These are phyloP conservation scores for Dolichomitus sp. DNA, from an alignment of 2,888 invertebrate genomes.

Conservation along the genomic window DNA sequence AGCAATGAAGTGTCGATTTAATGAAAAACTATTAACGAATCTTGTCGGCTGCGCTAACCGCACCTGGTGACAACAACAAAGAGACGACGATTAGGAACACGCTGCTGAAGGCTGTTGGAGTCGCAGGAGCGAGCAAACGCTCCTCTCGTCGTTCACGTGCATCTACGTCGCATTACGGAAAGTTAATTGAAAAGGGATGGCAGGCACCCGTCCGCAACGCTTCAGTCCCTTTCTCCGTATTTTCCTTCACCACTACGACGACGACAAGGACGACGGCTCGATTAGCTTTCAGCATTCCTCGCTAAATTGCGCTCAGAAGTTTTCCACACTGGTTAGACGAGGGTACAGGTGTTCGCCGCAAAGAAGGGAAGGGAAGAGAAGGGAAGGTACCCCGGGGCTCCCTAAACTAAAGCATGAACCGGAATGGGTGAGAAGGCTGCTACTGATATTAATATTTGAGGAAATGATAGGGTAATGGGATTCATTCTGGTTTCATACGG, in stretches of 20 bases:
- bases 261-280: constrained; percentile 51
- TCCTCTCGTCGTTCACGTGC: constrained; percentile 44
- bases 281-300: constrained; percentile 66
- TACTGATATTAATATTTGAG: neutral
- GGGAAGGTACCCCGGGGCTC: constrained; percentile 31
- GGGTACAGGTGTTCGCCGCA: constrained; percentile 32
- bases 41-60: constrained; percentile 73
- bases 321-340: constrained; percentile 53
- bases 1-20: constrained; percentile 24
- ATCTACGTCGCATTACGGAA: constrained; percentile 68
- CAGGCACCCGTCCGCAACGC: constrained; percentile 8
- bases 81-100: neutral
- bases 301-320: constrained; percentile 63
- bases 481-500: neutral
- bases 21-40: constrained; percentile 70
- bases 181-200: constrained; percentile 78
- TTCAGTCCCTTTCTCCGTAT: constrained; percentile 4
- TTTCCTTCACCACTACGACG: constrained; percentile 11
- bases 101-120: neutral
- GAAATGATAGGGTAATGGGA: neutral
- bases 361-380: neutral
- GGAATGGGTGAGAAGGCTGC: constrained; percentile 1
- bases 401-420: constrained; percentile 8
- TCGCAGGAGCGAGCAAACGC: neutral
- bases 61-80: constrained; percentile 47